Base-by-base conservation (phyloP, 2,113 vertebrate genomes). In the Dromaius novaehollandiae region DNA sequence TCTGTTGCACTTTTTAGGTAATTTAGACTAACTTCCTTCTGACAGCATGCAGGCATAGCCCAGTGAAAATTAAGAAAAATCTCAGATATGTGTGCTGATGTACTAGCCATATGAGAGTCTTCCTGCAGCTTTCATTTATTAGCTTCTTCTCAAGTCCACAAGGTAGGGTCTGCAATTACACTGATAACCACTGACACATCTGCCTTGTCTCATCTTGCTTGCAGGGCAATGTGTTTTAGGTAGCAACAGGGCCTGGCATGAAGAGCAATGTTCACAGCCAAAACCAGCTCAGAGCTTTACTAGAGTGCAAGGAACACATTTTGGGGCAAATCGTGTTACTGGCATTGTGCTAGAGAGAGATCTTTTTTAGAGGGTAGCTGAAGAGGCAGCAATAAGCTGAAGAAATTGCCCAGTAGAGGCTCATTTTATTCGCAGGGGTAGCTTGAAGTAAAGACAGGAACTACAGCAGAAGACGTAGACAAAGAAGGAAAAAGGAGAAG, bases 221-320 rank as follows among this genome's bases (percentile, higher is more conserved):
- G 24, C n/a, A 82, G 40, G 46, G 42, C 42, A 53, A 32, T 2
- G 13, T 60, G 16, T 30, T 91, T 40, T 68, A 74, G 60, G 61
- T 16, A 65, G 26, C 18, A 61, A 13, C n/a, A 48, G 32, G 30
- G 28, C 40, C 50, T 61, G 42, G 46, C 15, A 19, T 19, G 12
- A 68, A 51, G 36, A 30, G 10, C 44, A 71, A 10, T 0, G 0
- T 51, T 79, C 1, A 2, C 40, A 63, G 34, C 15, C 46, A 32
- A 61, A 88, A 50, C 24, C 10, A 56, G 36, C 71, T 56, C 36
- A 21, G 71, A 56, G 53, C n/a, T 14, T 56, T 53, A 38, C 36
- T 38, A 30, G 32, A 11, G 32, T n/a, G 22, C 69, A 71, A 50
- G 24, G 32, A 50, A 50, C 46, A 71, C 32, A 48, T 25, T 50